Percentiles rank a stretch among this genome's conserved stretches.
Evolutionary conservation across 2,113 vertebrate genomes (phyloP).

Genomic region (Anser brachyrhynchus): DNA sequence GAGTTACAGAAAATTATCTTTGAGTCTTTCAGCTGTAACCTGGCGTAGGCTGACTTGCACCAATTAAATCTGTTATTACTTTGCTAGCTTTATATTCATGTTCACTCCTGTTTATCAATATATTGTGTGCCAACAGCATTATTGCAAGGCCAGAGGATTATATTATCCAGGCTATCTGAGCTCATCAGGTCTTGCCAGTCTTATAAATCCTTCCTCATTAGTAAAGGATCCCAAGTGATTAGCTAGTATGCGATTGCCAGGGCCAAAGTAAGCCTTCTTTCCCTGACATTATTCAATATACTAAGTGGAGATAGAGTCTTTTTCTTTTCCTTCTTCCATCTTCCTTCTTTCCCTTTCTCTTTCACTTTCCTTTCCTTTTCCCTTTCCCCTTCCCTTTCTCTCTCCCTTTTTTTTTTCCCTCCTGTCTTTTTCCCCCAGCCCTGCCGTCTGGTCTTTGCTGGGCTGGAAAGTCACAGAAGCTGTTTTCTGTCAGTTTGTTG

Average conservation of each 20-base stretch:
- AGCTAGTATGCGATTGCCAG: neutral
- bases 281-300: neutral
- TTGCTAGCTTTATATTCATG: neutral
- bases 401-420: neutral
- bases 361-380: too few relatives aligned
- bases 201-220: constrained; percentile 41
- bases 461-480: constrained; percentile 46
- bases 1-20: neutral
- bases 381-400: too few relatives aligned
- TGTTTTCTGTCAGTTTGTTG: constrained; percentile 57
- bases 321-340: neutral
- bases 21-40: neutral
- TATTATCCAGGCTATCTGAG: constrained; percentile 9
- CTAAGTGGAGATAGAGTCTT: neutral
- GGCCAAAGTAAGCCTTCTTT: neutral
- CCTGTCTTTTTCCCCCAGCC: neutral
- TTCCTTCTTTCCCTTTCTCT: rapidly evolving
- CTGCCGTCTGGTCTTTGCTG: neutral
- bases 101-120: neutral
- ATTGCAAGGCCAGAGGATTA: neutral
- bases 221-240: constrained; percentile 9
- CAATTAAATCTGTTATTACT: neutral
- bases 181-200: neutral
- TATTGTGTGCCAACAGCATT: neutral
- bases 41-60: neutral